These are phyloP conservation scores for Callocephalon fimbriatum DNA, from an alignment of 2,113 vertebrate species.

Conservation along the genomic window DNA sequence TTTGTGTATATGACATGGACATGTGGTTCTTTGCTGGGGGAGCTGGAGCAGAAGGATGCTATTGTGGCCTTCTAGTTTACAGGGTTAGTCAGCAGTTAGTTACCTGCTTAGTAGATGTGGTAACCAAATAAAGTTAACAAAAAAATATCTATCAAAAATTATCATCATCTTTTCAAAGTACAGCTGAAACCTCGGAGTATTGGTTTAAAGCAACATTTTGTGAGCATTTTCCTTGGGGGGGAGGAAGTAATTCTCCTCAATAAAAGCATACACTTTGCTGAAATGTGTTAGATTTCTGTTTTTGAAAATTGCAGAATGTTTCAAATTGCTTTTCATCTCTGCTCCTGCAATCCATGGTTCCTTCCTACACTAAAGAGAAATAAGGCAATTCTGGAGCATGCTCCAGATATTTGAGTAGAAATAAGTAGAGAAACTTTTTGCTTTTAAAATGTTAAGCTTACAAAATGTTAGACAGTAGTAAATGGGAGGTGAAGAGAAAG, in stretches of 20 bases:
- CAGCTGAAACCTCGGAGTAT: neutral
- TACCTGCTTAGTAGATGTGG: neutral
- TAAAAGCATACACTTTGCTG: neutral
- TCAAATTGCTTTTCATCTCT: conserved; percentile 1
- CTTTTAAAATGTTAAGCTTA: neutral
- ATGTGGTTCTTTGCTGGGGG: neutral
- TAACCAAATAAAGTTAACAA: neutral
- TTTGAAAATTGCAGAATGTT: neutral
- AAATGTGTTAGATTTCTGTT: neutral
- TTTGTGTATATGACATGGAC: neutral
- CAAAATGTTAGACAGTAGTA: neutral
- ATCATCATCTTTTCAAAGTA: neutral
- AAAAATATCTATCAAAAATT: neutral
- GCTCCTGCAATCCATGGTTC: neutral
- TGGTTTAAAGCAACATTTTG: neutral
- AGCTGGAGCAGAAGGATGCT: neutral
- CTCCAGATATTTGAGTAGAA: neutral
- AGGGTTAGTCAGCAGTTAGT: neutral
- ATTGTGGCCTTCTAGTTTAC: neutral
- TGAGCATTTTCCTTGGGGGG: neutral
- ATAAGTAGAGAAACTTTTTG: neutral
- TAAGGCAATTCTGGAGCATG: neutral
- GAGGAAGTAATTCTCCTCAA: neutral
- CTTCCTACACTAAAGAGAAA: neutral
- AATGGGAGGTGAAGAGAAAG: conserved; percentile 15